Evolutionary conservation across 2,888 invertebrate genomes (phyloP), one percentile per base, ranked within the genome.

Genomic region (Coenonympha arcania): DNA sequence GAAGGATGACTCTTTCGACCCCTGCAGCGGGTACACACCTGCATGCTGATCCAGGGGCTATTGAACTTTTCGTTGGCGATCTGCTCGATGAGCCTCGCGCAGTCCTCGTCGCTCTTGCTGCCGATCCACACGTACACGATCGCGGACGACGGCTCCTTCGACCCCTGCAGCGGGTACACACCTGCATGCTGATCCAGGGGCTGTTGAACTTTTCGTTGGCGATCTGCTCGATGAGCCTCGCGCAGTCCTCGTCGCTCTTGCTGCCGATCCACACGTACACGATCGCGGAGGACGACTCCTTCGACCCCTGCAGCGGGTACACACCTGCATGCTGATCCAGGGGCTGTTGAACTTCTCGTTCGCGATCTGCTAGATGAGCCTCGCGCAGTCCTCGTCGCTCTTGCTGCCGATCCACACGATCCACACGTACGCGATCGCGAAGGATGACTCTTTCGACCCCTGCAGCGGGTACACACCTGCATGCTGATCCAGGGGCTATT

Each of bases 41-140:
- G 92, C 57, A 92, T 67, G 73, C 91, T 92, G 55, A 92, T 90
- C 92, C 92, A 92, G 0, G 92, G 91, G 71, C 88, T 93, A 69
- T 95, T 95, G 73, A 95, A 96, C 90, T 96, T 95, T 68, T 95
- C 92, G 69, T 96, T 95, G 1, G 98, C 98, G 57, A 98, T 94
- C 76, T 96, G 96, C 74, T 95, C 94, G 39, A 95, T 89, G 48
- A 98, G 88, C 50, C 93, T 88, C 0, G 94, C 92, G 65, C 97
- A 95, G 68, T 96, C 96, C 3, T 93, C 89, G 69, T 93, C 93
- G 37, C 93, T 89, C 73, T 93, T 93, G 19, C 89, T 90, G 2
- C 98, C 98, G 66, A 98, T 91, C 98, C 98, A 98, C 41, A 95
- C 95, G 79, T 98, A 98, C 47, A 97, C 95, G 55, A 98, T 95